phyloP scores from a whole-genome alignment of 2,888 invertebrate species.

The Eupithecia tripunctaria region DNA sequence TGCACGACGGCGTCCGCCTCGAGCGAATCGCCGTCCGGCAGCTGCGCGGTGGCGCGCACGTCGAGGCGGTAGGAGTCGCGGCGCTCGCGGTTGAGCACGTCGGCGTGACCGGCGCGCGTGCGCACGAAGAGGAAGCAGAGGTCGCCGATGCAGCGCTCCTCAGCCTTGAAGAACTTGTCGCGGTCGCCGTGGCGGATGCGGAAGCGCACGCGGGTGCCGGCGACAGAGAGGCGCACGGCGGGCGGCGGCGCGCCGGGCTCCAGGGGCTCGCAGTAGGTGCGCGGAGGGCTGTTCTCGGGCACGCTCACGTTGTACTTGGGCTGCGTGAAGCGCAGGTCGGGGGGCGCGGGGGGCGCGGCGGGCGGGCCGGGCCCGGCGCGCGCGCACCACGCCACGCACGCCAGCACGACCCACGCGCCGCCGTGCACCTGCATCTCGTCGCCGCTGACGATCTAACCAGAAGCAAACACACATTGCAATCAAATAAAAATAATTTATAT shows the following conservation, averaged over 20 bases:
- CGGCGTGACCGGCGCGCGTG: constrained; percentile 93
- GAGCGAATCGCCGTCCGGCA: constrained; percentile 83
- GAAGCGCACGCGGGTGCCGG: constrained; percentile 87
- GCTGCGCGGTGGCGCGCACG: constrained; percentile 86
- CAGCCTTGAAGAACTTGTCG: constrained; percentile 96
- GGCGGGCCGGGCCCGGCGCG: constrained; percentile 53
- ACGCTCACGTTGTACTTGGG: constrained; percentile 94
- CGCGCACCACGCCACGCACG: constrained; percentile 64
- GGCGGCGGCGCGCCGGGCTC: constrained; percentile 89
- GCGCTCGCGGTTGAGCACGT: constrained; percentile 96
- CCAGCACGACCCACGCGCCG: constrained; percentile 66
- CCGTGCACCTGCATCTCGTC: constrained; percentile 46
- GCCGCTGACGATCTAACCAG: constrained; percentile 14
- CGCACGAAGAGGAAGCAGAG: constrained; percentile 96
- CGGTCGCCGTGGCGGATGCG: constrained; percentile 94
- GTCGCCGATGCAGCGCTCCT: constrained; percentile 94
- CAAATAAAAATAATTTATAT: not conserved
- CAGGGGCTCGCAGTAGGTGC: constrained; percentile 88
- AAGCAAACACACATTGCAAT: not conserved
- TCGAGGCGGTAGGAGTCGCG: constrained; percentile 92
- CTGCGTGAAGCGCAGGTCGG: constrained; percentile 87
- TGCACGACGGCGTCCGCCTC: constrained; percentile 89
- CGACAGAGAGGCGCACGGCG: constrained; percentile 86
- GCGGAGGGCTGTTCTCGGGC: constrained; percentile 95
- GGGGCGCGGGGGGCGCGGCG: constrained; percentile 46